Base-by-base conservation (phyloP, 2,113 vertebrate genomes). In the Nibea coibor region DNA sequence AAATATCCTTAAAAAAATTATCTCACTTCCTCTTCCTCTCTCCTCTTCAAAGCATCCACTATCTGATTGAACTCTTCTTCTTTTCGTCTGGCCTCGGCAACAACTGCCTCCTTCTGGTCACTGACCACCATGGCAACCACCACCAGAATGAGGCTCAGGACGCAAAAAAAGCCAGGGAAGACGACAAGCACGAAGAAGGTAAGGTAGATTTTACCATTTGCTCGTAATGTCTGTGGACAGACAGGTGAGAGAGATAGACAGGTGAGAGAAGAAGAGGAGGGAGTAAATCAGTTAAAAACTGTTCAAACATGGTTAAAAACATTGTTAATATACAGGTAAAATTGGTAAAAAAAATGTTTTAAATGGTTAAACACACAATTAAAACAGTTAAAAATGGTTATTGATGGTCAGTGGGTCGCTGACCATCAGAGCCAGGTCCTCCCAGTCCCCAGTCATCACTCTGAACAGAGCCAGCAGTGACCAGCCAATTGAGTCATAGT, bases 361-460 rank as follows among this genome's bases (percentile, higher is more conserved):
- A 7, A 35, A 35, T 35, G 35, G 35, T 35, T 7, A 35, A 35
- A 35, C 6, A 35, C 31, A 35, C 31, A 7, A 35, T 7, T 35
- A 35, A 35, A 35, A 35, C 35, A 35, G 6, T 35, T 7, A 1
- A 35, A 35, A 8, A 35, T 35, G 35, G 35, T 8, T 35, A 35
- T 35, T 35, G 35, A 39, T 39, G 35, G 35, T 8, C 35, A 9
- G 35, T 9, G 35, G 7, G 8, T 9, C 35, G 63, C 72, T 63
- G 94, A 99, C 97, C 97, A 96, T 85, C 59, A 95, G 95, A 86
- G 97, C 94, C 80, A 99, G 95, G 82, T 97, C 95, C 72, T 98
- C 97, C 96, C 96, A 97, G 91, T 97, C 97, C 83, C 96, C 95
- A 0, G 95, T 97, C 96, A 97, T 95, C 57, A 99, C 95, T 62